phyloP scores from a whole-genome alignment of 2,113 vertebrate species.

The Lophochroa leadbeateri region DNA sequence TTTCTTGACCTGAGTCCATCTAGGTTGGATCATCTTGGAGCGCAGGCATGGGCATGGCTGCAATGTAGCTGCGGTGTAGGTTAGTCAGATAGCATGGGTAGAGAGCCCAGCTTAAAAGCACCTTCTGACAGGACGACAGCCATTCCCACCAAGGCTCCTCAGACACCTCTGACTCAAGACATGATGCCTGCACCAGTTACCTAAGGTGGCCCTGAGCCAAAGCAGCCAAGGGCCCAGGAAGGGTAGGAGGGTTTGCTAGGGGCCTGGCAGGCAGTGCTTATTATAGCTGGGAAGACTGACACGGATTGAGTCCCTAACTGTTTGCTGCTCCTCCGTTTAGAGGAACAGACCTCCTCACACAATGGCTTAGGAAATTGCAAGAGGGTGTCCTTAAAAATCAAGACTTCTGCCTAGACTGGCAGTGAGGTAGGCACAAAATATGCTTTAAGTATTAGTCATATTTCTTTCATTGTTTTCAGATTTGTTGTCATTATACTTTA shows the following conservation, averaged over 20 bases:
- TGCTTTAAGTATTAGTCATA: not conserved
- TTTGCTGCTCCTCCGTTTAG: rapidly evolving
- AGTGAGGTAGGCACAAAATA: not conserved
- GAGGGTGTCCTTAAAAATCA: not conserved
- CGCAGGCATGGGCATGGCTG: not conserved
- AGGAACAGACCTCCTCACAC: not conserved
- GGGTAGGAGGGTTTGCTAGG: not conserved
- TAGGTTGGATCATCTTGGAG: not conserved
- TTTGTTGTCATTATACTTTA: not conserved
- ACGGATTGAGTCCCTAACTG: rapidly evolving
- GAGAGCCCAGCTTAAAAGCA: not conserved
- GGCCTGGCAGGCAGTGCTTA: not conserved
- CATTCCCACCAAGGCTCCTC: not conserved
- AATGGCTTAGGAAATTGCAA: not conserved
- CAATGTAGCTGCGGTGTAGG: not conserved
- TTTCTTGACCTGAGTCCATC: not conserved
- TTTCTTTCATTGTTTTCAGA: not conserved
- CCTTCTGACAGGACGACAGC: not conserved
- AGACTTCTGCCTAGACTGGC: not conserved
- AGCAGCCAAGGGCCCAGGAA: not conserved
- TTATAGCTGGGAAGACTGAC: not conserved
- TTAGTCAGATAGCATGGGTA: not conserved
- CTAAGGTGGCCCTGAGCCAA: not conserved
- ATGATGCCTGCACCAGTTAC: not conserved
- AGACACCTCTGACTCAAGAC: not conserved